phyloP scores from a whole-genome alignment of 2,888 invertebrate species.

The Drosophila neonasuta region DNA sequence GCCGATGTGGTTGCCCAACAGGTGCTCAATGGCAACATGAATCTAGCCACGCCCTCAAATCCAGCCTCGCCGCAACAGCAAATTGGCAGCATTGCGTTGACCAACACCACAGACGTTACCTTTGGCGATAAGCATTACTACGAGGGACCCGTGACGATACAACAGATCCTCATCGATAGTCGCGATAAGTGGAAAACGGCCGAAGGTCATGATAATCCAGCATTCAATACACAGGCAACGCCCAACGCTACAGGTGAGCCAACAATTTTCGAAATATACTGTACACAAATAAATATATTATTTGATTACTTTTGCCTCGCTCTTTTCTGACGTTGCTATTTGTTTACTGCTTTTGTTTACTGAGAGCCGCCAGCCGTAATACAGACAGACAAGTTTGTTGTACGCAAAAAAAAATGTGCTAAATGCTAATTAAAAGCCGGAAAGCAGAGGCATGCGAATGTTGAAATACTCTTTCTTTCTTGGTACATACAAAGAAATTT shows the following conservation, averaged over 20 bases:
- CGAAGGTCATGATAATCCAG: constrained; percentile 72
- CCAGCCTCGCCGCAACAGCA: constrained; percentile 78
- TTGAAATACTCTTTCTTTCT: constrained; percentile 4
- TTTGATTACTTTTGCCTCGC: constrained; percentile 10
- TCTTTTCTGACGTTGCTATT: neutral
- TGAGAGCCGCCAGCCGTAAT: neutral
- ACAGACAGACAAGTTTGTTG: constrained; percentile 2
- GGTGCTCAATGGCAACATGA: constrained; percentile 59
- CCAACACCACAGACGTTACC: constrained; percentile 88
- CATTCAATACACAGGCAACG: constrained; percentile 53
- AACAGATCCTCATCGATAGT: constrained; percentile 86
- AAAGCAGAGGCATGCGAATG: neutral
- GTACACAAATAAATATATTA: constrained; percentile 1
- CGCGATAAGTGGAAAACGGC: constrained; percentile 76
- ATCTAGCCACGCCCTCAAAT: constrained; percentile 39
- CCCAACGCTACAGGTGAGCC: constrained; percentile 63
- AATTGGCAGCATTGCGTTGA: constrained; percentile 86
- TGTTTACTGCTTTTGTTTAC: constrained; percentile 18
- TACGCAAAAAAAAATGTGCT: constrained; percentile 8
- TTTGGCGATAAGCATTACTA: constrained; percentile 90
- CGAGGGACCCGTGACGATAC: constrained; percentile 90
- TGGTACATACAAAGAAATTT: no score
- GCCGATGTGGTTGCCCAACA: constrained; percentile 56
- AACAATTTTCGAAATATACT: neutral
- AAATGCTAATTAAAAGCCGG: constrained; percentile 16